A percentile compares a stretch with the other conserved stretches of the same genome.
Conservation (phyloP, 1,140 invertebrate genomes). For the Sitobion miscanthi region DNA sequence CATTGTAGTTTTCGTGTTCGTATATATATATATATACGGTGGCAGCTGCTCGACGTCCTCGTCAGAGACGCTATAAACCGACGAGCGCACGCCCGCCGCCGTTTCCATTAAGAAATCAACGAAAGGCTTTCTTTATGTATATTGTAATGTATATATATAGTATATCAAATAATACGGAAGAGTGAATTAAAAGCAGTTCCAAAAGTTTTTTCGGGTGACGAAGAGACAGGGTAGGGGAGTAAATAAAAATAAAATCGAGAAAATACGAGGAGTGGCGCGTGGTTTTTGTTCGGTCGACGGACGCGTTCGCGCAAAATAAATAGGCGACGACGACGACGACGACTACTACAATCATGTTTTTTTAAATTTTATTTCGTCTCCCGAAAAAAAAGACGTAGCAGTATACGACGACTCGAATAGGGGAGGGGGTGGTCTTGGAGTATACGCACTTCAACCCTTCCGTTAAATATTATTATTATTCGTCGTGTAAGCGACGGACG, state of each 20-base stretch:
- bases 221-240: too few species aligned
- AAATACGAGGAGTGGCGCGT: neutral
- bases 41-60: neutral
- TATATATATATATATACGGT: neutral
- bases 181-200: conserved; percentile 41
- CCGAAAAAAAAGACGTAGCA: neutral
- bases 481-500: conserved; percentile 38
- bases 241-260: conserved; percentile 15
- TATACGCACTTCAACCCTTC: conserved; percentile 36
- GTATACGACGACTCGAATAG: neutral
- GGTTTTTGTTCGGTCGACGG: neutral
- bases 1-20: neutral
- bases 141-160: neutral
- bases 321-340: neutral
- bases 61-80: conserved; percentile 5
- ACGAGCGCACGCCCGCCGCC: neutral
- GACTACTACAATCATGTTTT: neutral
- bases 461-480: conserved; percentile 50
- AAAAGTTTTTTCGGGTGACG: conserved; percentile 31
- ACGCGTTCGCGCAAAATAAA: conserved; percentile 2
- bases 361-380: conserved; percentile 15
- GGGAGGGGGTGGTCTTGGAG: neutral
- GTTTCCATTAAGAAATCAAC: conserved; percentile 47
- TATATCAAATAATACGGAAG: neutral
- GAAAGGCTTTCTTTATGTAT: neutral